Evolutionary conservation across 2,797 vertebrate genomes (phyloP), one percentile per base, ranked within the genome.

Genomic region (Furcifer pardalis): DNA sequence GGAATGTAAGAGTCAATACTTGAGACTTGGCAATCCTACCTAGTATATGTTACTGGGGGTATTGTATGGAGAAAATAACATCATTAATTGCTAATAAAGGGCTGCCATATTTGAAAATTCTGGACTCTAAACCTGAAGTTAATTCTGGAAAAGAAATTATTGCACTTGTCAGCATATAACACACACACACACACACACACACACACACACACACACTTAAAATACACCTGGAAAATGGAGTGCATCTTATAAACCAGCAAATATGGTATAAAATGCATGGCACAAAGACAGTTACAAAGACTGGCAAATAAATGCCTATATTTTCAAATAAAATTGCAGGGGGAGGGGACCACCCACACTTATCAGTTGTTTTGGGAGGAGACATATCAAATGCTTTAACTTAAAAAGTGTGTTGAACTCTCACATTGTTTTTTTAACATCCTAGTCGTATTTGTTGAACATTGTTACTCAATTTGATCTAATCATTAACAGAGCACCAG

Each of bases 381-480:
- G 15, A 62, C 79, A 30, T 84, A 87, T 60, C 8, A 1, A 27
- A 13, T 1, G 27, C 7, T 71, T 90, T 84, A 86, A 59, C 52
- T 87, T 1, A 21, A 4, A 78, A 77, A 2, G 69, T 42, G 80
- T 62, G 87, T 72, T 88, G 84, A 60, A 85, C 88, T 88, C 81
- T 84, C 37, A 32, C 65, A 77, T 27, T 82, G 72, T 56, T 89
- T 87, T 84, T 44, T 79, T 1, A 0, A 56, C 3, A 27, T 84
- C 89, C 86, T 75, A 44, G 46, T 91, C 82, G 72, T 82, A 30
- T 89, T 89, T 93, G 84, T 91, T 91, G 82, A 91, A 91, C 84
- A 69, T 85, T 3, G 75, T 94, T 93, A 87, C 90, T 66, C 89
- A 93, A 91, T 81, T 85, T 87, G 86, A 52, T 81, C 74, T 91